phyloP scores from a whole-genome alignment of 1,140 invertebrate species.

The Planococcus citri region DNA sequence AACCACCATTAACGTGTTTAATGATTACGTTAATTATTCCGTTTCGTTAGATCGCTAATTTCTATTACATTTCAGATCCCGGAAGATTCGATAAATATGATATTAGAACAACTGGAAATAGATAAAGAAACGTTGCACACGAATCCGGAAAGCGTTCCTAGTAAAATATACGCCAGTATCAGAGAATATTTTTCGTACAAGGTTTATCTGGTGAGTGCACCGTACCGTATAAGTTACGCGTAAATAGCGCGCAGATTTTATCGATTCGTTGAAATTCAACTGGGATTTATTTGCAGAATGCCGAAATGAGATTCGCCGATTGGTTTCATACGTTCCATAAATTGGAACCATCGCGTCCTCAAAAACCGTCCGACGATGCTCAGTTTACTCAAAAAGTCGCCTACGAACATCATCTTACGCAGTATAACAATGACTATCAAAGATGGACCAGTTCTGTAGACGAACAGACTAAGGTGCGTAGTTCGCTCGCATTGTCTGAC shows the following conservation, averaged over 20 bases:
- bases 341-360: conserved; percentile 50
- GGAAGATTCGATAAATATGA: conserved; percentile 46
- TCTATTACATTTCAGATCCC: conserved; percentile 37
- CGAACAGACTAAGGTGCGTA: conserved; percentile 45
- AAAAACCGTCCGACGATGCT: conserved; percentile 42
- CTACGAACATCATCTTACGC: conserved; percentile 64
- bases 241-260: too few relatives aligned
- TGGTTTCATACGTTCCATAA: conserved; percentile 78
- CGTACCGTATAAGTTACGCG: too few relatives aligned
- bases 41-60: conserved; percentile 18
- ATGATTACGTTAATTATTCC: conserved; percentile 10
- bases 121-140: conserved; percentile 36
- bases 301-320: conserved; percentile 71
- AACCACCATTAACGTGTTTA: not conserved
- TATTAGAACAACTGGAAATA: conserved; percentile 41
- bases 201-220: conserved; percentile 45
- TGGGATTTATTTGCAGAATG: conserved; percentile 45
- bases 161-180: conserved; percentile 37
- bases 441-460: conserved; percentile 58
- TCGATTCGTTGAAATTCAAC: too few relatives aligned
- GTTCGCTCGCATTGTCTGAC: not conserved
- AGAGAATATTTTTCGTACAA: conserved; percentile 65
- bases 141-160: conserved; percentile 22
- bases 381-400: conserved; percentile 80
- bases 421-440: conserved; percentile 59